Conservation (phyloP, 2,113 vertebrate genomes). For the Saimiri boliviensis region DNA sequence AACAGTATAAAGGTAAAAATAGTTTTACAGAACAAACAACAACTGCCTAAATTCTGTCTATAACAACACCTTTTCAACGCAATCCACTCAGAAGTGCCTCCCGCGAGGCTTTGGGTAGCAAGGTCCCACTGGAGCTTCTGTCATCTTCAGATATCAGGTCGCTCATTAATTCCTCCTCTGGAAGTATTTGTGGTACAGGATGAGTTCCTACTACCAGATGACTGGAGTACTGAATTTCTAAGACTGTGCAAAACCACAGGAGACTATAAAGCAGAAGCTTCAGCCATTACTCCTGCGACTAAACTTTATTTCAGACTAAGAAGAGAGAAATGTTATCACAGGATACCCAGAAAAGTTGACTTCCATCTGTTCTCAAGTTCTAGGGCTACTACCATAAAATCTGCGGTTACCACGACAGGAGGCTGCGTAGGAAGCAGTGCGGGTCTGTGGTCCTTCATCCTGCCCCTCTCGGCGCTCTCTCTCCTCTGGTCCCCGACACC, state of each 20-base stretch:
- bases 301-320: not conserved
- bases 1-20: not conserved
- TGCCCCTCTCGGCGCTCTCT: slow-evolving; percentile 86
- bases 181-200: accelerated
- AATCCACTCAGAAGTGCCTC: accelerated
- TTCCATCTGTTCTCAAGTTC: no score
- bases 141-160: not conserved
- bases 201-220: not conserved
- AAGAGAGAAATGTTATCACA: not conserved
- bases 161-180: accelerated
- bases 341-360: not conserved
- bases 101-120: no score
- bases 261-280: not conserved
- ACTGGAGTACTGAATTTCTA: not conserved
- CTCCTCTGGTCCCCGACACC: slow-evolving; percentile 90
- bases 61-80: accelerated
- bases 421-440: slow-evolving; percentile 90
- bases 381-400: accelerated
- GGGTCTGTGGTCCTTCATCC: slow-evolving; percentile 91
- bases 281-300: not conserved
- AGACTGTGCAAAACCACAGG: accelerated
- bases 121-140: accelerated
- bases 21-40: not conserved
- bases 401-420: slow-evolving; percentile 88
- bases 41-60: accelerated